Base-by-base conservation (phyloP, 2,113 vertebrate genomes). In the Rhinogobius similis region DNA sequence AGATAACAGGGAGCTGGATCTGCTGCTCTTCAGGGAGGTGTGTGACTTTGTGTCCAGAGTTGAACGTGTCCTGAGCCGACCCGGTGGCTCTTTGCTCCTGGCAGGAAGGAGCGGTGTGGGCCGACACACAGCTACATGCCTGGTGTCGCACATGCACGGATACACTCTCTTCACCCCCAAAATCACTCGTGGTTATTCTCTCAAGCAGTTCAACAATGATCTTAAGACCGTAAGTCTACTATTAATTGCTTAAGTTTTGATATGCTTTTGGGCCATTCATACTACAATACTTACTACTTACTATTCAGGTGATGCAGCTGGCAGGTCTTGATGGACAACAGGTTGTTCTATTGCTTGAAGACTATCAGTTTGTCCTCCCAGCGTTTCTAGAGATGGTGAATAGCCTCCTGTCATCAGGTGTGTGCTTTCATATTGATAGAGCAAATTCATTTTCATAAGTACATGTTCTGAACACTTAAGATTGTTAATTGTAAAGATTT, bases 341-440 rank as follows among this genome's bases (percentile, higher is more conserved):
- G 87, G 94, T 96, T 11, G 93, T 98, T 3, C 81, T 99, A 2
- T 87, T 99, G 63, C 92, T 99, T 0, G 97, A 99, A 79, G 98
- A 99, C 71, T 94, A 97, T 82, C 98, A 99, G 79, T 95, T 99
- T 86, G 92, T 98, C 24, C 94, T 97, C 46, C 86, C 94, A 18
- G 73, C 93, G 0, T 98, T 99, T 83, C 87, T 99, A 70, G 98
- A 99, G 90, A 99, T 99, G 96, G 91, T 98, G 75, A 99, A 99
- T 84, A 98, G 97, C 83, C 93, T 99, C 55, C 86, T 99, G 29
- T 97, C 97, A 65, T 99, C 97, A 91, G 97, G 98, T 94, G 70
- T 63, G 2, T 69, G 55, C 14, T 39, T 62, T 43, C 46, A 1
- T 16, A 18, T 3, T 38, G 9, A 27, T 70, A 44, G 7, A 18